Evolutionary conservation across 1,140 invertebrate species (phyloP), one percentile per base, ranked within the genome.

Genomic region (Nephotettix cincticeps): DNA sequence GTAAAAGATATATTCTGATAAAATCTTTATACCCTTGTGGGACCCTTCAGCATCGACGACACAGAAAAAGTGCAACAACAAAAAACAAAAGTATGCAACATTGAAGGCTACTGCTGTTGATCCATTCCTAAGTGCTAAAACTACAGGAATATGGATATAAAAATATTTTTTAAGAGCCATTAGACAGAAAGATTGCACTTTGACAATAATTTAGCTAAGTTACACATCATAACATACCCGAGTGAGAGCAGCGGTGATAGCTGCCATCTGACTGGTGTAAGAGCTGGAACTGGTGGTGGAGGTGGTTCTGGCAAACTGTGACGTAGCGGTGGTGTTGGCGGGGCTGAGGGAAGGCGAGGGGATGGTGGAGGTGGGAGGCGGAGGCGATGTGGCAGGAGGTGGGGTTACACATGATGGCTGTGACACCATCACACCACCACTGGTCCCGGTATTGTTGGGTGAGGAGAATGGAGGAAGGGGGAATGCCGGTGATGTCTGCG

Each of bases 181-280:
- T n/a, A n/a, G n/a, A n/a, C n/a, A n/a, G n/a, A n/a, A n/a, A n/a
- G n/a, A n/a, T n/a, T n/a, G n/a, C n/a, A n/a, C n/a, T n/a, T n/a
- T n/a, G n/a, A n/a, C n/a, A n/a, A n/a, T n/a, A n/a, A n/a, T n/a
- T n/a, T n/a, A n/a, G n/a, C n/a, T n/a, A n/a, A n/a, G n/a, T n/a
- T n/a, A n/a, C n/a, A n/a, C n/a, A n/a, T n/a, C n/a, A n/a, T n/a
- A n/a, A 23, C 21, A 45, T 72, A 75, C 76, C 63, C 70, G 70
- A 25, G 69, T 87, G 6, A 87, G 83, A 0, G 87, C 84, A 0
- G 89, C 89, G 70, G 87, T 88, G 36, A 91, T 85, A 0, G 89
- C 89, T 13, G 89, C 87, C 85, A 90, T 89, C 77, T 90, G 90
- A 19, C 87, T 90, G 45, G 86, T 90, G 79, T 87, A 85, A 40